Conservation (phyloP, 2,888 invertebrate species). For the Meliscaeva auricollis region DNA sequence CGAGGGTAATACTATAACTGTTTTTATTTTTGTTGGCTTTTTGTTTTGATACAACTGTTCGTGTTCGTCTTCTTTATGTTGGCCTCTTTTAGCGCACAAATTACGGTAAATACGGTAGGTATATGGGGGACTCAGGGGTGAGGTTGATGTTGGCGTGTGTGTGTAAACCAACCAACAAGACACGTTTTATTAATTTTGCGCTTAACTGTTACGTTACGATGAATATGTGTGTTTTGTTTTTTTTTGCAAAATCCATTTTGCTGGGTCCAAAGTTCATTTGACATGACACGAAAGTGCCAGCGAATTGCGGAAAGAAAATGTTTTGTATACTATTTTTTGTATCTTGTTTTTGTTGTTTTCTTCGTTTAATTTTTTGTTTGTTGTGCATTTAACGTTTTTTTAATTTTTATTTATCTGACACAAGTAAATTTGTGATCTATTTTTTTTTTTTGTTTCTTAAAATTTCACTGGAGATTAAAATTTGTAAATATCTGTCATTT, state of each 20-base stretch:
- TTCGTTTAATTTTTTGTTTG: background rate
- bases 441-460: constrained; percentile 55
- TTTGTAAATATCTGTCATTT: background rate
- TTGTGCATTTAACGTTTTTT: background rate
- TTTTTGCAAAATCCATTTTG: constrained; percentile 58
- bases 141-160: background rate
- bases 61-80: constrained; percentile 59
- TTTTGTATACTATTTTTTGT: constrained; percentile 57
- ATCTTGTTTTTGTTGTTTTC: constrained; percentile 1
- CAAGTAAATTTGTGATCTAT: constrained; percentile 40
- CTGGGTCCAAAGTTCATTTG: constrained; percentile 71
- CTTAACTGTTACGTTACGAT: constrained; percentile 30
- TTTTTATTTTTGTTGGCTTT: constrained; percentile 73
- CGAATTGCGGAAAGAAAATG: constrained; percentile 64
- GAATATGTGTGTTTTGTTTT: background rate
- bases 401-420: background rate
- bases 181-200: constrained; percentile 64
- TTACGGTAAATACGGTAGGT: background rate
- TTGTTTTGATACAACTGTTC: constrained; percentile 75
- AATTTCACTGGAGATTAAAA: constrained; percentile 40
- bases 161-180: constrained; percentile 44
- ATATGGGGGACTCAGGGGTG: background rate
- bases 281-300: constrained; percentile 56
- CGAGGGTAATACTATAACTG: constrained; percentile 38
- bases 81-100: constrained; percentile 52